Conservation (phyloP, 2,888 invertebrate genomes). For the Galeruca laticollis region DNA sequence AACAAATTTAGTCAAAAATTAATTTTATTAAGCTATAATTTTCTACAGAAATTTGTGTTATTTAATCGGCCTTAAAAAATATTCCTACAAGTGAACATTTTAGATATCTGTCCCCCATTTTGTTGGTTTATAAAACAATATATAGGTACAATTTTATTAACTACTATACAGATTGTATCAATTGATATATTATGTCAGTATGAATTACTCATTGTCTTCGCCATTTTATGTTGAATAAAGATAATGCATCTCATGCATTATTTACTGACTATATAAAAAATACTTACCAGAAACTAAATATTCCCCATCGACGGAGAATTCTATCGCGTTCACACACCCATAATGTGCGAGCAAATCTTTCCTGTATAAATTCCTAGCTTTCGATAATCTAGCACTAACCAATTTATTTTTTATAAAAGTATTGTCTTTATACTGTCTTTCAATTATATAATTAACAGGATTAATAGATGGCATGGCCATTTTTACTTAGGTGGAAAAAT, state of each 20-base stretch:
- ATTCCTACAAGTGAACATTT: no score
- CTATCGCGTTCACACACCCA: constrained; percentile 97
- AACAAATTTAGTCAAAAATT: no score
- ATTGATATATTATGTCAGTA: not conserved
- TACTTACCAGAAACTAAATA: constrained; percentile 86
- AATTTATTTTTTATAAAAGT: constrained; percentile 72
- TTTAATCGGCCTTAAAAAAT: no score
- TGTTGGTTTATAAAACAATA: not conserved
- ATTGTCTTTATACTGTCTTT: constrained; percentile 74
- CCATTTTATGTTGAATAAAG: not conserved
- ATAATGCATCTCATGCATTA: not conserved
- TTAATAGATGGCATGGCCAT: constrained; percentile 70
- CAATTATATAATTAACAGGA: constrained; percentile 72
- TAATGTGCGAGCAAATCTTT: constrained; percentile 90
- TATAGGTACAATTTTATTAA: not conserved
- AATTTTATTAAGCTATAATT: no score
- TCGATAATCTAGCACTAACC: constrained; percentile 73
- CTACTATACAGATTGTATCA: constrained; percentile 18
- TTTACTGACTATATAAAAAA: constrained; percentile 16
- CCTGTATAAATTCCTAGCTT: constrained; percentile 82
- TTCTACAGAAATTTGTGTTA: no score
- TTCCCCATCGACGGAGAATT: constrained; percentile 91
- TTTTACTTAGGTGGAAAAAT: constrained; percentile 37
- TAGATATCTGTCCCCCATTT: no score
- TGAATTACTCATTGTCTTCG: constrained; percentile 6